A percentile compares a stretch with the other conserved stretches of the same genome.
These are phyloP conservation scores for Bradypodion pumilum DNA, from an alignment of 2,797 vertebrate genomes.

Conservation along the genomic window DNA sequence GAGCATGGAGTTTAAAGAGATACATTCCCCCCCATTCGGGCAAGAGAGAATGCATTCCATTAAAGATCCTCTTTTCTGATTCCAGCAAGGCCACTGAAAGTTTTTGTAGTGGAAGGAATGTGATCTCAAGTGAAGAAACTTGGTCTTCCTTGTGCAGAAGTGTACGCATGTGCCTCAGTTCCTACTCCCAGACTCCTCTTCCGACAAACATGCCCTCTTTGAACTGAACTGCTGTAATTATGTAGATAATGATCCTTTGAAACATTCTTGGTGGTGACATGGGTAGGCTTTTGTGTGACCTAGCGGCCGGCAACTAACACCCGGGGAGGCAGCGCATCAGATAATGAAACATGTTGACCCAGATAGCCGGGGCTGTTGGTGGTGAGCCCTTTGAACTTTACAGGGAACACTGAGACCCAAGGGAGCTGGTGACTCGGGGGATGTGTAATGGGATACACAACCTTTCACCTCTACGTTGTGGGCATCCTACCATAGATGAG, in stretches of 20 bases:
- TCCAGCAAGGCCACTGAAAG: too few relatives aligned
- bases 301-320: not conserved
- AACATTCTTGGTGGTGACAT: not conserved
- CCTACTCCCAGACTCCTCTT: not conserved
- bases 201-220: not conserved
- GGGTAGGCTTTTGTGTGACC: not conserved
- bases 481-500: too few relatives aligned
- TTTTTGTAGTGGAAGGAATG: too few relatives aligned
- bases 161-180: too few relatives aligned
- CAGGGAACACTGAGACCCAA: not conserved
- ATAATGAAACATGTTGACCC: not conserved
- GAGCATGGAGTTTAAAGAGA: too few relatives aligned
- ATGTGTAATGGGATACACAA: not conserved
- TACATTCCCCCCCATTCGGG: too few relatives aligned
- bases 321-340: not conserved
- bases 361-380: not conserved
- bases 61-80: too few relatives aligned
- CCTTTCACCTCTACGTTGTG: conserved; percentile 9
- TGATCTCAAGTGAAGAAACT: too few relatives aligned
- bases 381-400: not conserved
- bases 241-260: not conserved
- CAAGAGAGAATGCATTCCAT: too few relatives aligned
- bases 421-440: not conserved
- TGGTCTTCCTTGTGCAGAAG: not conserved
- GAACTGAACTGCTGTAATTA: not conserved